These are phyloP conservation scores for Ophion ventricosus DNA, from an alignment of 2,888 invertebrate species.

Conservation along the genomic window DNA sequence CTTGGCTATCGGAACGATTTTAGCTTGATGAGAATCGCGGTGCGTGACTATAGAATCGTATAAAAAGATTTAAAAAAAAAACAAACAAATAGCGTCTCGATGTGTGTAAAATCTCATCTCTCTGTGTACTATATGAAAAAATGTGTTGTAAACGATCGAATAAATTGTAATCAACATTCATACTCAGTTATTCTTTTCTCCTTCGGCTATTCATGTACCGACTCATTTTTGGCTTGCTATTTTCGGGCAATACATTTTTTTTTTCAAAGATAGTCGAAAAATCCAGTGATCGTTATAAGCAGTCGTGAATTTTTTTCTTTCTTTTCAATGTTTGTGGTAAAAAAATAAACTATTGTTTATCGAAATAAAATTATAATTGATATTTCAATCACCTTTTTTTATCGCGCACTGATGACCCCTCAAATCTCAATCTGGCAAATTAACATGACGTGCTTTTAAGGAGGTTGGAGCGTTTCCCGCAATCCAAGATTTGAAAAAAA, in stretches of 20 bases:
- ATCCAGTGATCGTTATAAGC: neutral
- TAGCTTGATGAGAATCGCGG: constrained; percentile 40
- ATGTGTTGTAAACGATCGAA: constrained; percentile 74
- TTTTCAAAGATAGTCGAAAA: neutral
- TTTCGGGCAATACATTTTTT: neutral
- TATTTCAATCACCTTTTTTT: neutral
- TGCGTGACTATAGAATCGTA: constrained; percentile 37
- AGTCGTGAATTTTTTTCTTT: neutral
- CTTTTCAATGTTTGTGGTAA: neutral
- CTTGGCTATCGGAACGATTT: constrained; percentile 42
- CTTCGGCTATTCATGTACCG: neutral
- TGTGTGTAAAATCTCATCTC: constrained; percentile 70
- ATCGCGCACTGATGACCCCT: too few relatives aligned
- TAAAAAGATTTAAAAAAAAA: constrained; percentile 2
- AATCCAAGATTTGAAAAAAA: too few relatives aligned
- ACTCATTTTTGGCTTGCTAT: neutral
- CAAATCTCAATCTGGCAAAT: too few relatives aligned
- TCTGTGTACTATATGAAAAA: constrained; percentile 73
- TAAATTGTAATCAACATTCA: constrained; percentile 68
- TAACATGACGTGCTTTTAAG: too few relatives aligned
- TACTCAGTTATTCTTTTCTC: constrained; percentile 15
- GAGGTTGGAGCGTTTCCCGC: too few relatives aligned
- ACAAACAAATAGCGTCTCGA: constrained; percentile 56
- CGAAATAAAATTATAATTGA: neutral
- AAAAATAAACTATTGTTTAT: neutral